Base-by-base conservation (phyloP, 2,113 vertebrate genomes). In the Brachypteracias leptosomus region DNA sequence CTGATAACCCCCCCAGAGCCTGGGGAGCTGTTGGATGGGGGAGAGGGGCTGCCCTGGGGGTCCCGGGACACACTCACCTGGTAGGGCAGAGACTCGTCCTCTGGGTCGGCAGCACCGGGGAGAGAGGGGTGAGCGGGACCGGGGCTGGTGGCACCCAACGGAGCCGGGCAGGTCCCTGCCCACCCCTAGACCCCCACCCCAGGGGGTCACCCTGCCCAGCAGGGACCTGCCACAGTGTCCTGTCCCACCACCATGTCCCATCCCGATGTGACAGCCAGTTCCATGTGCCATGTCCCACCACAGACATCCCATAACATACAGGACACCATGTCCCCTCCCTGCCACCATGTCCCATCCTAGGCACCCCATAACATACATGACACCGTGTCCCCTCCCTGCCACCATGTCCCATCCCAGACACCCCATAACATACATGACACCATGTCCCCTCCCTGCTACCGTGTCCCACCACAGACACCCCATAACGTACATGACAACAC, bases 21-120 rank as follows among this genome's bases (percentile, higher is more conserved):
- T 5, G 0, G 3, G 70, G 72, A 67, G 44, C 35, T 7, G 3
- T 0, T 12, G 75, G 66, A 36, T 0, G 0, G 40, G 49, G 33
- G 3, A 77, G 24, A 0, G 4, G 81, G 61, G 65, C 38, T 46
- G 49, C 21, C 17, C 13, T 1, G 6, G 75, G 70, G 67, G 46
- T 78, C 72, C 89, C 6, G 8, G 28, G 1, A 2, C 52, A 28
- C 78, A 88, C 96, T 97, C 73, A 98, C 98, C 98, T 98, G 98
- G 89, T 98, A 97, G 6, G 97, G 97, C 51, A 97, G 96, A 35
- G 93, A 87, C 76, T 98, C 98, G 24, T 98, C 98, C 96, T 98
- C 98, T 98, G 94, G 29, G 58, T 55, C 17, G 1, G 73, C 73
- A 5, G 89, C 31, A 0, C 31, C 75, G 0, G 73, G 76, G 61